Evolutionary conservation across 2,888 invertebrate species (phyloP).

Genomic region (Polymixis flavicincta): DNA sequence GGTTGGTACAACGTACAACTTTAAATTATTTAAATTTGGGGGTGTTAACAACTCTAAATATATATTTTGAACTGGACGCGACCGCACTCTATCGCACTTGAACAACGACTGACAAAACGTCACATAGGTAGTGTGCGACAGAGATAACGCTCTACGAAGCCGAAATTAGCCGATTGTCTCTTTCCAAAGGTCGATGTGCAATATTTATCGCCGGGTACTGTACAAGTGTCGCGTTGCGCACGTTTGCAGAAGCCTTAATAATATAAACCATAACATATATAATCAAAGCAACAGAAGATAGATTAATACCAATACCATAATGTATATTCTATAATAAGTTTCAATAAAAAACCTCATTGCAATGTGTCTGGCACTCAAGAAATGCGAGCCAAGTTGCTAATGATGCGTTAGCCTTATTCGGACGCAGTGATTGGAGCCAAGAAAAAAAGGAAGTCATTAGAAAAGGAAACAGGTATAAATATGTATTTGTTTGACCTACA

Average conservation of each 20-base stretch:
- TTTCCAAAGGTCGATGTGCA: no score
- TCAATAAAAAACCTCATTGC: constrained; percentile 29
- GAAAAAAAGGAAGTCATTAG: constrained; percentile 32
- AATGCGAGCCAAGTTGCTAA: constrained; percentile 48
- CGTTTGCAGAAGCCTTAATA: neutral
- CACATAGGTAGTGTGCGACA: no score
- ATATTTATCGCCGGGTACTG: no score
- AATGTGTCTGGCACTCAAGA: constrained; percentile 21
- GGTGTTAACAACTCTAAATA: no score
- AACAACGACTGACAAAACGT: no score
- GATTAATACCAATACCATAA: constrained; percentile 6
- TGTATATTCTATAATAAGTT: constrained; percentile 6
- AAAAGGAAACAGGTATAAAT: constrained; percentile 49
- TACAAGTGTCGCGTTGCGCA: no score
- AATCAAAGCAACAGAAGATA: neutral
- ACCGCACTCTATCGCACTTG: no score
- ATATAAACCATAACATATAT: neutral
- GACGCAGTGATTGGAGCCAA: constrained; percentile 41
- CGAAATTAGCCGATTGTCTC: no score
- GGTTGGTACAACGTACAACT: no score
- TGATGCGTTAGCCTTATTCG: constrained; percentile 54
- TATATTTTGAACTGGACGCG: no score
- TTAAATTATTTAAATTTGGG: no score
- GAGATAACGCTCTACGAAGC: no score
- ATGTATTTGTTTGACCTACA: constrained; percentile 37